Evolutionary conservation across 2,113 vertebrate species (phyloP).

Genomic region (Vireo altiloquus): DNA sequence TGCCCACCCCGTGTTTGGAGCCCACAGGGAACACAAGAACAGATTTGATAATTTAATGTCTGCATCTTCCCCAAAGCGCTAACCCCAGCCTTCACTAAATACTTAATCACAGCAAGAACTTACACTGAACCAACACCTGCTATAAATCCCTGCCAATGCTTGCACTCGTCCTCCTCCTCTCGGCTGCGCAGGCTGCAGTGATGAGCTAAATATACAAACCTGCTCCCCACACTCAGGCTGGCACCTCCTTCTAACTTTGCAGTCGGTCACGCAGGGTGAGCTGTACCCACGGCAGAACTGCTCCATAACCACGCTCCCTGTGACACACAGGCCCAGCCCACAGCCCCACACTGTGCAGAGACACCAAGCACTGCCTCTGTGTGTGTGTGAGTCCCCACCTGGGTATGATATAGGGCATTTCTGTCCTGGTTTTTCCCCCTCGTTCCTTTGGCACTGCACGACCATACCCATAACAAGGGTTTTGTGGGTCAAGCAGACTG

Average conservation of each 20-base stretch:
- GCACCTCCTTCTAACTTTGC: not conserved
- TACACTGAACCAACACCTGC: conserved; percentile 7
- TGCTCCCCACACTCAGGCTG: conserved; percentile 7
- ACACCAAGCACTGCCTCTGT: too few relatives aligned
- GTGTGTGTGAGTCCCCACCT: too few relatives aligned
- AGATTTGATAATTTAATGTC: not conserved
- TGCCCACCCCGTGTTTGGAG: not conserved
- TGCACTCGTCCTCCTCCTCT: not conserved
- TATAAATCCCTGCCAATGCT: conserved; percentile 16
- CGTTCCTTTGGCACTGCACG: accelerated
- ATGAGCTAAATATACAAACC: conserved; percentile 27
- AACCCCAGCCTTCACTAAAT: not conserved
- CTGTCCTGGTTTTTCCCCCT: not conserved
- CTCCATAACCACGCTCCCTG: not conserved
- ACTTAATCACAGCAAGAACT: conserved; percentile 10
- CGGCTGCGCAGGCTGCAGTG: not conserved
- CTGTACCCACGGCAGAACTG: not conserved
- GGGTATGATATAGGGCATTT: too few relatives aligned
- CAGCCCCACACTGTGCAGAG: not conserved
- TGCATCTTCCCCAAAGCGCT: not conserved
- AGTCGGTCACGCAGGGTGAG: not conserved
- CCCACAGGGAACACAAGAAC: not conserved
- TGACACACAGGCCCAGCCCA: not conserved
- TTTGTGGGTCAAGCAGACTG: not conserved
- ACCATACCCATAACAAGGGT: too few relatives aligned